Base-by-base conservation (phyloP, 2,888 invertebrate genomes). In the Euspilapteryx auroguttella region DNA sequence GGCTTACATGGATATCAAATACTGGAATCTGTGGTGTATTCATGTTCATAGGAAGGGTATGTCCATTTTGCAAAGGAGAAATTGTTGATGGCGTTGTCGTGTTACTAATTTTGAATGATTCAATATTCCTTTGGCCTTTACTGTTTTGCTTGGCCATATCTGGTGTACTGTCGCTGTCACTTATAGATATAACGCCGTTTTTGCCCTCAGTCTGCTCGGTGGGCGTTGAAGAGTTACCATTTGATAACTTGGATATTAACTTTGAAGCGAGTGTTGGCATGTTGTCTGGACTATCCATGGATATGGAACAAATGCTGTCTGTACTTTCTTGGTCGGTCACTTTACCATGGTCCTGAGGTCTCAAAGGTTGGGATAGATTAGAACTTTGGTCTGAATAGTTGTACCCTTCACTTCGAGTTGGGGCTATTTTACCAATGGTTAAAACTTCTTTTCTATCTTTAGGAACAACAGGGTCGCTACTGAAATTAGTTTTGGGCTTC, bases 11-110 rank as follows among this genome's bases (percentile, higher is more conserved):
- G 14, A 78, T 51, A 35, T 76, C 73, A 31, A 77, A 78, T 1
- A 59, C 42, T 2, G 77, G 76, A 30, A 62, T 43, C 32, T 66
- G 68, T 3, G 66, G 73, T 7, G 64, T 71, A 28, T 49, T 55
- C 2, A 54, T 11, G 5, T 27, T 14, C 11, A 25, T 45, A 2
- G 66, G 71, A 30, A 68, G 37, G 0, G 64, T 61, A 35, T 77
- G 76, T 0, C 77, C 77, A 29, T 76, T 76, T 34, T 66, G 64
- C 27, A 76, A 40, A 0, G 76, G 76, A 1, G 77, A 77, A 37
- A 73, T 73, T 0, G 76, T 75, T 1, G 77, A 75, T 1, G 76
- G 71, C 4, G 75, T 76, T 4, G 68, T 68, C 2, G 53, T 61
- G 24, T 68, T 75, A 36, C 64, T 73, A 3, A 42, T 53, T 32